phyloP scores from a whole-genome alignment of 2,797 vertebrate genomes.

The Hydrolagus colliei region DNA sequence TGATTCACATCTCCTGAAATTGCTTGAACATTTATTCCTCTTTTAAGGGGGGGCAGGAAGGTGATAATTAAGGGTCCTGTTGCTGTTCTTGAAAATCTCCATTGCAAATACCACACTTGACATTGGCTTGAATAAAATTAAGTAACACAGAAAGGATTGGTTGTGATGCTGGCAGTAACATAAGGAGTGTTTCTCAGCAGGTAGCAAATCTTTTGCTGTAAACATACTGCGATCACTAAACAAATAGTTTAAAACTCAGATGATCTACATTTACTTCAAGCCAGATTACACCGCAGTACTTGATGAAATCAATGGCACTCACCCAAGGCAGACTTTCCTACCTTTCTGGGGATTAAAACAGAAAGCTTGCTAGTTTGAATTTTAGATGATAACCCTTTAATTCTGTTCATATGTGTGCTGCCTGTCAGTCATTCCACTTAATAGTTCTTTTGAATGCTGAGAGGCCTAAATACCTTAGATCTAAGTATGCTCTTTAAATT shows the following conservation, averaged over 20 bases:
- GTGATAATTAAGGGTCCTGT: conserved; percentile 9
- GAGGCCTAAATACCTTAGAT: background rate
- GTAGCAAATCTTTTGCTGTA: background rate
- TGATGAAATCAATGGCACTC: background rate
- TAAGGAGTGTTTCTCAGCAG: background rate
- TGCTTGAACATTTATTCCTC: background rate
- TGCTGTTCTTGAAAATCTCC: background rate
- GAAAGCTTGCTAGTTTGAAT: no score
- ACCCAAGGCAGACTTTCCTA: no score
- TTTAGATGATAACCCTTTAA: no score
- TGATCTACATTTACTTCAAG: background rate
- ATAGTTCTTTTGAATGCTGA: background rate
- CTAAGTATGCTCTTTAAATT: background rate
- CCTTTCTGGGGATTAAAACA: no score
- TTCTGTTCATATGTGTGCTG: no score
- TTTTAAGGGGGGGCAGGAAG: background rate
- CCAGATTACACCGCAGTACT: background rate
- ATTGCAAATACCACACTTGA: background rate
- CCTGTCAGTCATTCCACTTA: no score
- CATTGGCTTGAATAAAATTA: no score
- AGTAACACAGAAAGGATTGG: no score
- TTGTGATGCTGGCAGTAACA: background rate
- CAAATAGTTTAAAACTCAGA: no score
- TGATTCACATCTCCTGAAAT: conserved; percentile 20
- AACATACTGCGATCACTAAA: no score